Evolutionary conservation across 2,888 invertebrate species (phyloP), one percentile per base, ranked within the genome.

Genomic region (Caenorhabditis doughertyi): DNA sequence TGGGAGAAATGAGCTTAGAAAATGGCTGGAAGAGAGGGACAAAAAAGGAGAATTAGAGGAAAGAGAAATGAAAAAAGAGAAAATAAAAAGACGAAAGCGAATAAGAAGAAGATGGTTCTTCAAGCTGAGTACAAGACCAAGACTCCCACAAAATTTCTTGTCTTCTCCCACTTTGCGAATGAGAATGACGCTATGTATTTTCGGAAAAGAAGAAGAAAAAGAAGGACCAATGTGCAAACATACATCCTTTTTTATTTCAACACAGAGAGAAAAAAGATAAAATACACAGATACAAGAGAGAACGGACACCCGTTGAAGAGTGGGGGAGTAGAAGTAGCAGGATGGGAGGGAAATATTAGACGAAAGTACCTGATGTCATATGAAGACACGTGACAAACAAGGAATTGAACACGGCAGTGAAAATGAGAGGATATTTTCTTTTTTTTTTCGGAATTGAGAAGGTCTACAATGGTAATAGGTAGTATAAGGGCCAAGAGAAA

Each of bases 221-320:
- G 51, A 68, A 51, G 77, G 77, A 77, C 77, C 77, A 77, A 77
- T 77, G 77, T 77, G 77, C 77, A 77, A 77, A 77, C 77, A 77
- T 68, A 77, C 68, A 77, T 77, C 68, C 65, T 68, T 77, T 77
- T 77, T 77, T 77, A 68, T 77, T 77, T 68, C 77, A 65, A 79
- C 71, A 55, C 55, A 25, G 39, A 29, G 32, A 71, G 58, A 42
- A 58, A 53, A 55, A 64, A 74, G 79, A 79, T 79, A 79, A 72
- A 73, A 58, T 60, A 79, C 65, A 71, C 67, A 71, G 72, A 79
- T 79, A 79, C 71, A 56, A 70, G 65, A 64, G 58, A 53, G 62
- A 58, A 55, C 65, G 79, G 49, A 58, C 67, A 67, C 64, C 76
- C 44, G 76, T 7, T 56, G 65, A 67, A 56, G 70, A 55, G 70